These are phyloP conservation scores for Cranoglanis bouderius DNA, from an alignment of 2,113 vertebrate species.

Conservation along the genomic window DNA sequence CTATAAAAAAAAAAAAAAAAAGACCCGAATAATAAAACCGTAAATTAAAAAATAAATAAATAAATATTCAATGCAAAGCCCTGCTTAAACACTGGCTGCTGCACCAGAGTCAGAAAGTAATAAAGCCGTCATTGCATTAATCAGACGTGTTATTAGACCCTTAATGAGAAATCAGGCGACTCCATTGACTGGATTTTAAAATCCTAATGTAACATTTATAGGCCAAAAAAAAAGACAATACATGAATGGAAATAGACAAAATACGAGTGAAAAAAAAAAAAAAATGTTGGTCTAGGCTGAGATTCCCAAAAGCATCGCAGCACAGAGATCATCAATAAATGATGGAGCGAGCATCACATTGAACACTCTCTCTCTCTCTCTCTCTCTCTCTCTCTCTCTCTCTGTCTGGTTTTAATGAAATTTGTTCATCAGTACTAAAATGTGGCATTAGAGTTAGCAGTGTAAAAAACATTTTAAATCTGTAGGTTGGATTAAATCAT, in stretches of 20 bases:
- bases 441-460: background rate
- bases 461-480: background rate
- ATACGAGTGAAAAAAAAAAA: background rate
- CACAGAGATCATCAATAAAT: background rate
- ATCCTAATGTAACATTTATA: background rate
- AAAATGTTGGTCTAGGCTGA: background rate
- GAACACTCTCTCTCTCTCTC: background rate
- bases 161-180: background rate
- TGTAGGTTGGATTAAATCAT: background rate
- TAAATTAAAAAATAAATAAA: background rate
- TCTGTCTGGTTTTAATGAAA: background rate
- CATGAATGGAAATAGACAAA: background rate
- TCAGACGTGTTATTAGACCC: background rate
- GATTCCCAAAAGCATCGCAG: background rate
- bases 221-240: background rate
- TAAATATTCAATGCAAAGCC: background rate
- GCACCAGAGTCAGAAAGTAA: background rate
- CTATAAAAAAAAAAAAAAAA: too few species aligned
- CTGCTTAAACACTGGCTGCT: background rate
- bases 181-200: background rate
- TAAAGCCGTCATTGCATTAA: background rate
- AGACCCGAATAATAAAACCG: background rate
- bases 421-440: background rate
- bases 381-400: background rate
- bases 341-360: background rate